Base-by-base conservation (phyloP, 2,797 vertebrate genomes). In the Girardinus metallicus region DNA sequence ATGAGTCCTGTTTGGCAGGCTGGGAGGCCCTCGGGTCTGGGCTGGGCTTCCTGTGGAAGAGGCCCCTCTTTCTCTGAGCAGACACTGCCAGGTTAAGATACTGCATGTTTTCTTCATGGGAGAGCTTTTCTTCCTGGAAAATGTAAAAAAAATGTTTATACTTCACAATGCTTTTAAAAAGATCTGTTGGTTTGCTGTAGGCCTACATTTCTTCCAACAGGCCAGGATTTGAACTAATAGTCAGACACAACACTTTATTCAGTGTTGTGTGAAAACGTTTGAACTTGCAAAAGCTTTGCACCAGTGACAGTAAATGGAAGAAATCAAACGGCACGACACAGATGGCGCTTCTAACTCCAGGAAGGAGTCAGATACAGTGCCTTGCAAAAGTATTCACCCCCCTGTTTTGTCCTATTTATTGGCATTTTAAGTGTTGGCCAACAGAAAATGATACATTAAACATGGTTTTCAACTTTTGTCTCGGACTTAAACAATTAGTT, bases 51-150 rank as follows among this genome's bases (percentile, higher is more conserved):
- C 39, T 29, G 57, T 18, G 46, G n/a, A 46, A 26, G 72, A 7
- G 18, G 29, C 31, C 13, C 21, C 13, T 76, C 49, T 44, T 85
- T 78, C 64, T 94, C 13, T 88, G 82, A 74, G 93, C 77, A 71
- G 94, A 96, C 0, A 98, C 81, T 0, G 99, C 97, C 87, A 96
- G 90, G 89, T 97, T 98, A 88, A 99, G 81, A 82, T 97, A 97
- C 81, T 83, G 92, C 90, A 98, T 96, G 91, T 99, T 99, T 78
- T 96, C 95, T 78, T 95, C 92, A 77, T 98, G 97, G 76, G 97
- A 96, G 6, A 94, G 90, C 71, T 95, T 95, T 74, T 94, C 95
- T 62, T 92, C 96, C 98, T 99, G 92, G 73, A 81, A 85, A 23
- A 43, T 55, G 7, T 26, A 21, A 5, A 26, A 23, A 10, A 15